Evolutionary conservation across 2,888 invertebrate species (phyloP).

Genomic region (Temnothorax rugatulus): DNA sequence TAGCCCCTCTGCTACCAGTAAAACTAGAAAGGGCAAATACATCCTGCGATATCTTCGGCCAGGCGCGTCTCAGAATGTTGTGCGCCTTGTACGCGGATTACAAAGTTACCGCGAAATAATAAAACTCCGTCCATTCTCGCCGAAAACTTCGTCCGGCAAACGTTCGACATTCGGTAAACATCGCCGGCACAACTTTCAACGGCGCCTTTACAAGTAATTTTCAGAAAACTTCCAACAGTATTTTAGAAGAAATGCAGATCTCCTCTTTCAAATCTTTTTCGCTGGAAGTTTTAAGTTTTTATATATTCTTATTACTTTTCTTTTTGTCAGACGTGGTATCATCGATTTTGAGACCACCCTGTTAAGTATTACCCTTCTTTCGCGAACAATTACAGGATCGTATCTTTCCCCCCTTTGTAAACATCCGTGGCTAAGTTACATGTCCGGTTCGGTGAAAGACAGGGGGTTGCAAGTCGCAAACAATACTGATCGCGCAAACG

Average conservation of each 20-base stretch:
- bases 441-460: slow-evolving; percentile 28
- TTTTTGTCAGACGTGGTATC: not conserved
- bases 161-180: not conserved
- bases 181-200: not conserved
- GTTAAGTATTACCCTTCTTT: not conserved
- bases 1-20: slow-evolving; percentile 47
- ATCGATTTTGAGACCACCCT: not conserved
- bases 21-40: slow-evolving; percentile 53
- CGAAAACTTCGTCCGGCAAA: slow-evolving; percentile 4
- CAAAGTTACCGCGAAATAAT: slow-evolving; percentile 24
- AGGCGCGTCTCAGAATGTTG: slow-evolving; percentile 30
- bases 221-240: not conserved
- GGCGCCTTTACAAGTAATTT: not conserved
- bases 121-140: not conserved
- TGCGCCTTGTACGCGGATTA: slow-evolving; percentile 35
- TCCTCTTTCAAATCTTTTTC: not conserved
- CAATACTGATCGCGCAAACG: slow-evolving; percentile 23
- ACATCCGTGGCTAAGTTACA: slow-evolving; percentile 45
- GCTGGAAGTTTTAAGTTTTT: not conserved
- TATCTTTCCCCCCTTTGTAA: not conserved
- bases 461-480: slow-evolving; percentile 33
- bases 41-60: slow-evolving; percentile 35
- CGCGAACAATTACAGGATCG: slow-evolving; percentile 12
- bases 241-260: not conserved
- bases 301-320: not conserved